phyloP scores from a whole-genome alignment of 2,113 vertebrate genomes.

The Colinus virginianus region DNA sequence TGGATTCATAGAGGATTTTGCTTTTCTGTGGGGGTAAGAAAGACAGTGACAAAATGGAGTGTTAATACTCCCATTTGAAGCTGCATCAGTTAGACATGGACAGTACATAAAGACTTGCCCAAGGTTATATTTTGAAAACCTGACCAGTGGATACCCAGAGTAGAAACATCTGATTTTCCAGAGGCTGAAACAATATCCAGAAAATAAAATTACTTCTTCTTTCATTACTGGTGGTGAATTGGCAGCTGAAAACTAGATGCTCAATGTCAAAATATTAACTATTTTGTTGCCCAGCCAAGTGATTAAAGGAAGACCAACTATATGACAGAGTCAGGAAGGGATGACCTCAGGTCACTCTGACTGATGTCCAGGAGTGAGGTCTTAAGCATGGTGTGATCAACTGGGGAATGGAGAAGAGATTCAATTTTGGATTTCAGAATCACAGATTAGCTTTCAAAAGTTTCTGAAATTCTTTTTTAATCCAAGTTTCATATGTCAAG shows the following conservation, averaged over 20 bases:
- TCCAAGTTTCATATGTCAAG: not conserved
- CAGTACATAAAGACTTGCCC: not conserved
- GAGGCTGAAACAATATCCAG: not conserved
- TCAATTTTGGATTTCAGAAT: not conserved
- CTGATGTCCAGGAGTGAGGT: not conserved
- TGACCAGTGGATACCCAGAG: no score
- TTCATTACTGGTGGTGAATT: not conserved
- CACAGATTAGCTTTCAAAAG: not conserved
- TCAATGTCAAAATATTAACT: not conserved
- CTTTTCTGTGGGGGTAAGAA: not conserved
- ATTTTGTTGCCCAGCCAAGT: not conserved
- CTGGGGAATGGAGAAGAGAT: not conserved
- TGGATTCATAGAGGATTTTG: not conserved
- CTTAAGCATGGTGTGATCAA: not conserved
- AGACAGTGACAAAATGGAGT: not conserved
- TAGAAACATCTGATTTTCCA: not conserved
- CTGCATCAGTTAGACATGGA: not conserved
- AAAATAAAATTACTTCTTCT: fast-evolving
- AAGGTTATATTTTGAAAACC: not conserved
- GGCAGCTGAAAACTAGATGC: not conserved
- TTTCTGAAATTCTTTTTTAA: not conserved
- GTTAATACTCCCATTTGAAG: not conserved
- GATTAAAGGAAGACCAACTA: not conserved
- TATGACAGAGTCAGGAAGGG: not conserved
- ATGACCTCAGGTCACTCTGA: not conserved